Conservation (phyloP, 2,888 invertebrate species). For the Sarcophaga variegata region DNA sequence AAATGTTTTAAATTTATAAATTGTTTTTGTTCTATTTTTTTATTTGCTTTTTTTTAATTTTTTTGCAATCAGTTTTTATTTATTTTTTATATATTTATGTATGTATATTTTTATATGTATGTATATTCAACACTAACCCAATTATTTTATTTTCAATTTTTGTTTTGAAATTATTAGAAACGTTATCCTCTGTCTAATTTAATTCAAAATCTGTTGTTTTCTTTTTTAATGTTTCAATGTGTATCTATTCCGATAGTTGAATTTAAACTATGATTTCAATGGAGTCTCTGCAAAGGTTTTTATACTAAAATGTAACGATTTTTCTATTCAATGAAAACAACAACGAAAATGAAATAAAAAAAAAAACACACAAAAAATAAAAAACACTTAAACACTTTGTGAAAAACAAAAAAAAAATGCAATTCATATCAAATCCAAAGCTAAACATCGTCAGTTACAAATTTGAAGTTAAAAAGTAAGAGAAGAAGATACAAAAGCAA, state of each 20-base stretch:
- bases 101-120: not conserved
- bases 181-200: conserved; percentile 21
- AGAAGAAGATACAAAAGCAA: conserved; percentile 13
- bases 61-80: not conserved
- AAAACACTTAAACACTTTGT: not conserved
- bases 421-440: conserved; percentile 39
- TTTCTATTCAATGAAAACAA: conserved; percentile 45
- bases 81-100: conserved; percentile 1
- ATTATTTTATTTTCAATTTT: conserved; percentile 23
- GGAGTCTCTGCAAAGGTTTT: conserved; percentile 76
- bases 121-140: conserved; percentile 49
- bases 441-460: conserved; percentile 49
- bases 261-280: conserved; percentile 79
- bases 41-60: not conserved
- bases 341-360: not conserved
- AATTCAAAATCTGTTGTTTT: conserved; percentile 38
- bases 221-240: conserved; percentile 4
- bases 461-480: conserved; percentile 27
- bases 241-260: conserved; percentile 75
- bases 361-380: not conserved
- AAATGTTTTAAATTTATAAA: too few relatives aligned
- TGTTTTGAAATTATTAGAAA: not conserved
- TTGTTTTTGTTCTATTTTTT: not conserved
- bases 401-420: conserved; percentile 28
- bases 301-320: conserved; percentile 75